Conservation (phyloP, 2,797 vertebrate species). For the Salarias fasciatus region DNA sequence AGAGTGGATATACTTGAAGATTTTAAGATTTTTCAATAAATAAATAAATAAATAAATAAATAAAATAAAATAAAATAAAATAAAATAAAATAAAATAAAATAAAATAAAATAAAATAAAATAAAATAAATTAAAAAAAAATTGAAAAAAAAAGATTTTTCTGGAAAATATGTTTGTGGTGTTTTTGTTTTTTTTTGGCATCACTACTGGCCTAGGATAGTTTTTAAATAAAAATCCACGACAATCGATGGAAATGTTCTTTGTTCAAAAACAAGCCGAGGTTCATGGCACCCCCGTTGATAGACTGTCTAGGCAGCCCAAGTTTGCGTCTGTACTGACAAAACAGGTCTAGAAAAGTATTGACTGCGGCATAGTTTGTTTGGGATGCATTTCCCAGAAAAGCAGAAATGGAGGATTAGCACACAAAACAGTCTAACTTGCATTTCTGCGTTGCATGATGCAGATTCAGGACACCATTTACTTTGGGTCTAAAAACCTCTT, state of each 20-base stretch:
- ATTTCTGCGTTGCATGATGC: conserved; percentile 80
- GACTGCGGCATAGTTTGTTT: conserved; percentile 90
- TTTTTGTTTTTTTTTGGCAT: too few relatives aligned
- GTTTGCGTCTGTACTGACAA: conserved; percentile 86
- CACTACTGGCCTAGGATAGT: too few relatives aligned
- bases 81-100: too few relatives aligned
- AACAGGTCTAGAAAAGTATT: conserved; percentile 89
- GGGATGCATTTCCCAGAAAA: conserved; percentile 85
- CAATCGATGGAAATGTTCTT: conserved; percentile 80
- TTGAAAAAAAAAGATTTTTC: too few relatives aligned
- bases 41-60: too few relatives aligned
- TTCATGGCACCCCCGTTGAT: conserved; percentile 91
- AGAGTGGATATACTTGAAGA: too few relatives aligned
- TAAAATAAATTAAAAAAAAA: too few relatives aligned
- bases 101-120: too few relatives aligned
- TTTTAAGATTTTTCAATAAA: too few relatives aligned
- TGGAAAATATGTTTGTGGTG: too few relatives aligned
- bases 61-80: too few relatives aligned
- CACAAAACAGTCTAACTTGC: conserved; percentile 88
- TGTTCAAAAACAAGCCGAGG: conserved; percentile 85
- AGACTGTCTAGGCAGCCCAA: conserved; percentile 85
- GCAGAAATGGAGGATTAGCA: conserved; percentile 89
- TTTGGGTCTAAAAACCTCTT: conserved; percentile 88
- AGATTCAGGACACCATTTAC: conserved; percentile 88
- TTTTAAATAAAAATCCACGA: too few relatives aligned